Base-by-base conservation (phyloP, 92 coral and sea anemone species). In the Paragorgia papillata region DNA sequence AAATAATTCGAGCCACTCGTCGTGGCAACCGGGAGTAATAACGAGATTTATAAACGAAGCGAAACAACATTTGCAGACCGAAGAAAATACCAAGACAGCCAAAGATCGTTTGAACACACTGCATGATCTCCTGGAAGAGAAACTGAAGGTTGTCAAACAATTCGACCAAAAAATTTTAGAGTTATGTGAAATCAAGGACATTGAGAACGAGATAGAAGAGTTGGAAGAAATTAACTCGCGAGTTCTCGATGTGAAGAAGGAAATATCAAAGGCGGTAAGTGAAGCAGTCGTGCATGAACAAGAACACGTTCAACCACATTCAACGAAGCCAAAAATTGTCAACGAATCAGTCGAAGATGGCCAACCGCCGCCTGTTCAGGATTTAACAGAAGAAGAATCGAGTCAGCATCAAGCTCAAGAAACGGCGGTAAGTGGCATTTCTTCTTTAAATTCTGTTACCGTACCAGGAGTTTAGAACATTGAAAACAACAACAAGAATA, bases 221-320 rank as follows among this genome's bases (percentile, higher is more conserved):
- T 79, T 70, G 14, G 80, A 73, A 40, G 76, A 60, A 69, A 79
- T 79, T 17, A 74, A 84, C 29, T 63, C 74, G 51, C 80, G 84
- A 54, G 88, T 68, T 22, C 33, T 84, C 73, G 84, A 73, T 39
- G 75, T 63, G 43, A 25, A 32, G 40, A 30, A 62, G 40, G 41
- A 17, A 27, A 62, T 62, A 25, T 3, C 20, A 32, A 62, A 51
- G 17, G 6, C 17, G 4, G 7, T 51, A 37, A 37, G 43, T 12
- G 12, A 37, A 17, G 58, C 58, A 51, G 26, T 17, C 8, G 17
- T 17, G 8, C 21, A 17, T 51, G 58, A 22, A 6, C 4, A 51
- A 51, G 9, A 6, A 17, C 26, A 51, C 26, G 26, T 37, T n/a
- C n/a, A n/a, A n/a, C n/a, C n/a, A n/a, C n/a, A n/a, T n/a, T n/a